Conservation (phyloP, 2,797 vertebrate genomes). For the Sebastolobus altivelis region DNA sequence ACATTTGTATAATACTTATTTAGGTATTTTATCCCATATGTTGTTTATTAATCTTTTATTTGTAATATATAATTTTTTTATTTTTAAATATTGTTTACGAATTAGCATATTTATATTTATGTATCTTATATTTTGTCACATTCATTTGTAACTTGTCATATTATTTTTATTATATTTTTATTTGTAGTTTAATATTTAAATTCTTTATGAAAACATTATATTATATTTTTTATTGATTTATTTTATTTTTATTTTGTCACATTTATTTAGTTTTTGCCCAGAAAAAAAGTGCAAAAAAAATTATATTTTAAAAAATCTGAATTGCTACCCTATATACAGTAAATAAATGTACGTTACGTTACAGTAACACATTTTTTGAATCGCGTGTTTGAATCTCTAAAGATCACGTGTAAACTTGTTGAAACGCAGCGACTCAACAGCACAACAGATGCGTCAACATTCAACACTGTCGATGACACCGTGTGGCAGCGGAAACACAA, state of each 20-base stretch:
- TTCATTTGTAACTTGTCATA: neutral
- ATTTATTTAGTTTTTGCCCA: neutral
- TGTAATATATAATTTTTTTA: neutral
- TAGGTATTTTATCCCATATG: neutral
- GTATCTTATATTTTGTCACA: neutral
- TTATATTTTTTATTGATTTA: neutral
- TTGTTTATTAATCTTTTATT: neutral
- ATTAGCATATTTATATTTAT: neutral
- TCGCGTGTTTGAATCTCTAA: neutral
- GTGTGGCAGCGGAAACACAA: slow-evolving; percentile 42
- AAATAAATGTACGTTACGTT: neutral
- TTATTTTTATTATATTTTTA: neutral
- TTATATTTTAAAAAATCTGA: neutral
- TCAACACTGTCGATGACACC: slow-evolving; percentile 52
- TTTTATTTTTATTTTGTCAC: neutral
- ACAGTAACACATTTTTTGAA: neutral
- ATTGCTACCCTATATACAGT: neutral
- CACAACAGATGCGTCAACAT: slow-evolving; percentile 51
- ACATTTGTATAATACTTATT: neutral
- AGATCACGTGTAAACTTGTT: slow-evolving; percentile 54
- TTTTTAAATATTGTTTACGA: neutral
- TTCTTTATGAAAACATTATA: neutral
- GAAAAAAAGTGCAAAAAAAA: neutral
- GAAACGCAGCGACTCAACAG: slow-evolving; percentile 48
- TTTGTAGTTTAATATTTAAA: neutral